Base-by-base conservation (phyloP, 1,140 invertebrate genomes). In the Apis cerana region DNA sequence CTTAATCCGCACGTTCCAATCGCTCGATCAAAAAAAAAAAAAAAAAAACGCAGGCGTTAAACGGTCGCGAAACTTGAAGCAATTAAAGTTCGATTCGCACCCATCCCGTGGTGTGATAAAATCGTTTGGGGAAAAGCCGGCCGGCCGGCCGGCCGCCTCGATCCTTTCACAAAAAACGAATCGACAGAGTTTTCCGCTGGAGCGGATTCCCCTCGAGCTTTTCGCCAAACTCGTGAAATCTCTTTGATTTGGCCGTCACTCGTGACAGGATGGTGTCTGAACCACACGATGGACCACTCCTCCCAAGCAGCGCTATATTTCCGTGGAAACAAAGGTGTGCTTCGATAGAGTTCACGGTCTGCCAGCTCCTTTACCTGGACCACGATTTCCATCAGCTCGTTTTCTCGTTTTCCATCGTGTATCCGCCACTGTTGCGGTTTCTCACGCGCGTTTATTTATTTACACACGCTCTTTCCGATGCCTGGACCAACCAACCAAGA, bases 381-480 rank as follows among this genome's bases (percentile, higher is more conserved):
- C 82, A 21, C 69, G 81, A 43, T 79, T 82, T 84, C 75, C 43
- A 84, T 85, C 84, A 85, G 54, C 50, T 13, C 19, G 54, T 58
- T 54, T 33, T 61, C 67, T 86, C 62, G 27, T 82, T 87, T 83
- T n/a, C 59, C 74, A 75, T 59, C 69, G 79, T 62, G 56, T 21
- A 65, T 33, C 15, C 52, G 17, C 3, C 65, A n/a, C 13, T 64
- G 69, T 74, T 65, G 71, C 54, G 59, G 27, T 74, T 79, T 59
- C 70, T 48, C 64, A 64, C 62, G 27, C 10, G 54, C 61, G 54
- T 43, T 85, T 86, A 87, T 85, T 87, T 85, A 87, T 87, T 78
- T 78, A 85, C 56, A 85, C 56, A 2, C 56, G 58, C n/a, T 15
- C 43, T 62, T 75, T 27, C 43, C 23, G 15, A 19, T 67, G 33